phyloP scores from a whole-genome alignment of 2,797 vertebrate genomes.

The Takifugu rubripes region DNA sequence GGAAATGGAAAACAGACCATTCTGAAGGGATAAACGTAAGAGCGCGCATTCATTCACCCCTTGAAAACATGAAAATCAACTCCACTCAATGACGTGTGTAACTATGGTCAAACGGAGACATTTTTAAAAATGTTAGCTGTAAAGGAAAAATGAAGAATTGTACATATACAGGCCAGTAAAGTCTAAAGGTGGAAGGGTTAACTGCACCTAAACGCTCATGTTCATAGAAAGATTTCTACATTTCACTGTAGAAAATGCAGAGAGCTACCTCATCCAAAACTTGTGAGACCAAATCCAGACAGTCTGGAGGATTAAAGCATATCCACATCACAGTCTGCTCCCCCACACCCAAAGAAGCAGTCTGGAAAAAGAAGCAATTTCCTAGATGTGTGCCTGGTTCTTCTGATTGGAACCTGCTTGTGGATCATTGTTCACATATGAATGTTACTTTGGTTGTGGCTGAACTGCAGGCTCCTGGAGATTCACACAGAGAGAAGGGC shows the following conservation, averaged over 20 bases:
- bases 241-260: not conserved
- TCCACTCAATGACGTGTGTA: too few species aligned
- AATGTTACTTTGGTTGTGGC: constrained; percentile 64
- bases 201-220: too few species aligned
- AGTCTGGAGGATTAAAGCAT: constrained; percentile 78
- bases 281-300: constrained; percentile 56
- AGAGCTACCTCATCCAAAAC: constrained; percentile 63
- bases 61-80: too few species aligned
- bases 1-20: not conserved
- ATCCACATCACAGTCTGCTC: constrained; percentile 73
- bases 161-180: too few species aligned
- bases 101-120: too few species aligned
- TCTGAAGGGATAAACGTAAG: not conserved
- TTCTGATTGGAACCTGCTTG: constrained; percentile 4
- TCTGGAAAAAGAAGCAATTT: constrained; percentile 55
- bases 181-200: too few species aligned
- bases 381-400: not conserved
- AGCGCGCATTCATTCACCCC: too few species aligned
- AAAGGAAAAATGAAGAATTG: too few species aligned
- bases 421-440: not conserved
- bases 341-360: constrained; percentile 65
- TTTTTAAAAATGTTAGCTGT: too few species aligned
- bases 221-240: not conserved
- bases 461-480: constrained; percentile 9
- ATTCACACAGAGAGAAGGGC: constrained; percentile 79